These are phyloP conservation scores for Orchesella flavescens DNA, from an alignment of 2,888 invertebrate species.

Conservation along the genomic window DNA sequence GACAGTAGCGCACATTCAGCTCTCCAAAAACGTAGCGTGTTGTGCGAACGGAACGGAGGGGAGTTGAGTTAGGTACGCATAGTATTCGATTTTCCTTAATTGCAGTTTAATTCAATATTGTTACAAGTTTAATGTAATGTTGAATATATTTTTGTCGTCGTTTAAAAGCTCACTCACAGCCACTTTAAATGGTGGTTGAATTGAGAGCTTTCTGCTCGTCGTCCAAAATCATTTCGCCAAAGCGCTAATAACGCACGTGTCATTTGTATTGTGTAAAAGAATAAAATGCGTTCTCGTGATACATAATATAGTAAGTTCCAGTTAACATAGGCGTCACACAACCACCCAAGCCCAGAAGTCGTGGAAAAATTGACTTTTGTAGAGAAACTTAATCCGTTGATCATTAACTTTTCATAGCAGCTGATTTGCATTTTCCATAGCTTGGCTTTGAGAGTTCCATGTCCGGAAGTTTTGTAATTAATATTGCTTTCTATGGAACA, in stretches of 20 bases:
- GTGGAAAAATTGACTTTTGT: conserved; percentile 39
- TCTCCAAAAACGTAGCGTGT: too few relatives aligned
- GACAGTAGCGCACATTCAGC: not conserved
- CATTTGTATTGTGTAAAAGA: too few relatives aligned
- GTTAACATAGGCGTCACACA: not conserved
- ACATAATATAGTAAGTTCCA: not conserved
- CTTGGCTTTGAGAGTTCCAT: not conserved
- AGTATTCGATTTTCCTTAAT: not conserved
- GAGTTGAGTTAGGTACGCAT: too few relatives aligned
- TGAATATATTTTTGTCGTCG: too few relatives aligned
- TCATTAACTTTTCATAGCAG: conserved; percentile 56
- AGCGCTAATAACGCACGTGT: too few relatives aligned
- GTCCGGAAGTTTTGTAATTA: conserved; percentile 57
- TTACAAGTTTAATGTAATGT: not conserved
- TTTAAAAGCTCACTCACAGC: not conserved
- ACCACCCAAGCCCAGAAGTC: not conserved
- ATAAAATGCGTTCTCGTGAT: too few relatives aligned
- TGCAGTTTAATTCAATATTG: not conserved
- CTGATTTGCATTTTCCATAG: conserved; percentile 51
- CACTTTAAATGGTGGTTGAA: too few relatives aligned
- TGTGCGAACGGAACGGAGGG: not conserved
- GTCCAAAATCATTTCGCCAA: too few relatives aligned
- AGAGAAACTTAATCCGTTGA: conserved; percentile 56
- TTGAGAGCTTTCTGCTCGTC: too few relatives aligned
- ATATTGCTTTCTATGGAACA: conserved; percentile 34